phyloP scores from a whole-genome alignment of 2,797 vertebrate species.

The Botia kubotai region DNA sequence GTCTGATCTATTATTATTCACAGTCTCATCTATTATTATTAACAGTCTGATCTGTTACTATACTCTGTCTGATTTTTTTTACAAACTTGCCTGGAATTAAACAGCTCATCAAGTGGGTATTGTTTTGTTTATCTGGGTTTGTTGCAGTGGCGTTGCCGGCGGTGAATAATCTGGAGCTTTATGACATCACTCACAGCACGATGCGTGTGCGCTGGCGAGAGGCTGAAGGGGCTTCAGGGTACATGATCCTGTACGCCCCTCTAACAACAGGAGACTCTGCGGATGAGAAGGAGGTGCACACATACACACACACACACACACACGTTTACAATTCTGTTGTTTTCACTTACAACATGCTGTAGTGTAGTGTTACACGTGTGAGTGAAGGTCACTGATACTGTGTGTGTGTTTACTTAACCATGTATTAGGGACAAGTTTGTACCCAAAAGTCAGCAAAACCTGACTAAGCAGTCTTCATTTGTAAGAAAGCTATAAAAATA shows the following conservation, averaged over 20 bases:
- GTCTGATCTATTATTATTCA: not conserved
- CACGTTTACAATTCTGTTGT: not conserved
- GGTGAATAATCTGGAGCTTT: constrained; percentile 82
- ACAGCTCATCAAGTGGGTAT: too few species aligned
- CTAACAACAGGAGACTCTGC: constrained; percentile 84
- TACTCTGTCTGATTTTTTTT: not conserved
- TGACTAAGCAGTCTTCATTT: too few species aligned
- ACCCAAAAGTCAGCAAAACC: too few species aligned
- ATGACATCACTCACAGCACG: constrained; percentile 85
- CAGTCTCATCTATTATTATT: constrained; percentile 69
- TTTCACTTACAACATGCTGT: not conserved
- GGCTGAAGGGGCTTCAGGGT: constrained; percentile 84
- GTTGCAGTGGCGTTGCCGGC: constrained; percentile 85
- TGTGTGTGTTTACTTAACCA: constrained; percentile 26
- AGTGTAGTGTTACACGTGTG: not conserved
- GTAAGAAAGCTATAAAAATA: too few species aligned
- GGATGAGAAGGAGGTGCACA: constrained; percentile 92
- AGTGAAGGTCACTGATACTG: not conserved
- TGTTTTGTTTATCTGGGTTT: constrained; percentile 72
- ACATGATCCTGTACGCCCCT: constrained; percentile 93
- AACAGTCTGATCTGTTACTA: not conserved
- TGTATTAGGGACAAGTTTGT: too few species aligned
- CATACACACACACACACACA: not conserved
- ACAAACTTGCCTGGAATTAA: too few species aligned
- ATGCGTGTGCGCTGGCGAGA: constrained; percentile 85